Evolutionary conservation across 2,113 vertebrate genomes (phyloP).

Genomic region (Chascanopsetta lugubris): DNA sequence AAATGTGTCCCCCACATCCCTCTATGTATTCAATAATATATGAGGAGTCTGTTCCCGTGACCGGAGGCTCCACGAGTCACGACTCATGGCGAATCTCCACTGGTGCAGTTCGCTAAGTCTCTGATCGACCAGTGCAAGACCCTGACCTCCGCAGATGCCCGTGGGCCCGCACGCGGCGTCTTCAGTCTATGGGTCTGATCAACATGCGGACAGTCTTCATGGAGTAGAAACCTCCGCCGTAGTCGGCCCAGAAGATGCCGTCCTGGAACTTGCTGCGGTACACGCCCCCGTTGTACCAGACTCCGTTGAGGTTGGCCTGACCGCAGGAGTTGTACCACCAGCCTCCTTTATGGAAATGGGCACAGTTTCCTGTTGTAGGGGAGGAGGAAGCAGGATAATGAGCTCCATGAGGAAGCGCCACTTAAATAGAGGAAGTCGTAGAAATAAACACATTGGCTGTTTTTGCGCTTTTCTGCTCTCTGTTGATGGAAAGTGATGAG

Average conservation of each 20-base stretch:
- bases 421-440: neutral
- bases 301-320: conserved; percentile 95
- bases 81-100: conserved; percentile 19
- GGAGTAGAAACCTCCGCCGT: conserved; percentile 96
- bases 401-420: neutral
- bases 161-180: conserved; percentile 38
- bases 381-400: conserved; percentile 8
- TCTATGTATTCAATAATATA: conserved; percentile 28
- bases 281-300: conserved; percentile 96
- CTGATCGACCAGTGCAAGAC: conserved; percentile 27
- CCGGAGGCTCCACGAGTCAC: conserved; percentile 30
- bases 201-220: conserved; percentile 93
- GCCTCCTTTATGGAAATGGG: conserved; percentile 97
- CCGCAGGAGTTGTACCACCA: conserved; percentile 99
- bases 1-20: conserved; percentile 13
- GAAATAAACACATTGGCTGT: neutral
- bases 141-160: conserved; percentile 26
- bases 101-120: conserved; percentile 8
- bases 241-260: conserved; percentile 97
- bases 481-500: neutral
- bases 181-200: conserved; percentile 94
- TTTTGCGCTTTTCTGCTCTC: neutral
- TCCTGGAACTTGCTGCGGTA: conserved; percentile 98
- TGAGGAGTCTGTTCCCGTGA: conserved; percentile 16
- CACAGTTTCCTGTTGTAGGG: conserved; percentile 90